Evolutionary conservation across 2,888 invertebrate genomes (phyloP).

Genomic region (Lepidocyrtinus sp.): DNA sequence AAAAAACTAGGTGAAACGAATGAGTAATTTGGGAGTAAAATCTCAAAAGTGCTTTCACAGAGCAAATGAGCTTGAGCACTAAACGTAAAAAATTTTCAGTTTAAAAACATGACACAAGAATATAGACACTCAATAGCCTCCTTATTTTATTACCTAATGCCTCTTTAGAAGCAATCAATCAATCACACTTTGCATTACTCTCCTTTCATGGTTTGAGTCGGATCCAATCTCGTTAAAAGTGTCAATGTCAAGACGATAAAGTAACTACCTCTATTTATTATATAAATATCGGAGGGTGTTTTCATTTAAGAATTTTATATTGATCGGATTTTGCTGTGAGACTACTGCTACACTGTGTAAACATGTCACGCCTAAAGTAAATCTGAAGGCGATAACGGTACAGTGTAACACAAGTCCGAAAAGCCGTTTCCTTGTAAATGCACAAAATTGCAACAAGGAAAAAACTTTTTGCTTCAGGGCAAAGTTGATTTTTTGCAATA

Average conservation of each 20-base stretch:
- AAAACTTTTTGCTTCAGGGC: background rate
- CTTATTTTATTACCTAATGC: conserved; percentile 30
- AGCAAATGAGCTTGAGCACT: background rate
- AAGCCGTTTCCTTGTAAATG: background rate
- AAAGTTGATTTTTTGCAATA: background rate
- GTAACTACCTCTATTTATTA: no score
- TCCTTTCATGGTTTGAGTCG: background rate
- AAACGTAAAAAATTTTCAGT: conserved; percentile 9
- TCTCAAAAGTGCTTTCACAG: conserved; percentile 4
- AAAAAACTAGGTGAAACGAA: conserved; percentile 48
- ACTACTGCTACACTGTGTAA: no score
- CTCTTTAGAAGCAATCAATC: conserved; percentile 38
- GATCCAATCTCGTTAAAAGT: background rate
- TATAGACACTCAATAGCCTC: conserved; percentile 23
- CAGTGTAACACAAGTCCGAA: background rate
- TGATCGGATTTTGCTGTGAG: no score
- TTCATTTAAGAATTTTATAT: no score
- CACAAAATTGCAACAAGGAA: background rate
- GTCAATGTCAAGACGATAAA: background rate
- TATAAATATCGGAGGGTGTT: no score
- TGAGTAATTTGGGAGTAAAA: conserved; percentile 49
- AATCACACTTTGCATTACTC: conserved; percentile 20
- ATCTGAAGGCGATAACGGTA: background rate
- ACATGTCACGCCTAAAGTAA: background rate
- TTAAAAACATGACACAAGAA: conserved; percentile 4